phyloP scores from a whole-genome alignment of 1,140 invertebrate species.

The Agrypnia vestita region DNA sequence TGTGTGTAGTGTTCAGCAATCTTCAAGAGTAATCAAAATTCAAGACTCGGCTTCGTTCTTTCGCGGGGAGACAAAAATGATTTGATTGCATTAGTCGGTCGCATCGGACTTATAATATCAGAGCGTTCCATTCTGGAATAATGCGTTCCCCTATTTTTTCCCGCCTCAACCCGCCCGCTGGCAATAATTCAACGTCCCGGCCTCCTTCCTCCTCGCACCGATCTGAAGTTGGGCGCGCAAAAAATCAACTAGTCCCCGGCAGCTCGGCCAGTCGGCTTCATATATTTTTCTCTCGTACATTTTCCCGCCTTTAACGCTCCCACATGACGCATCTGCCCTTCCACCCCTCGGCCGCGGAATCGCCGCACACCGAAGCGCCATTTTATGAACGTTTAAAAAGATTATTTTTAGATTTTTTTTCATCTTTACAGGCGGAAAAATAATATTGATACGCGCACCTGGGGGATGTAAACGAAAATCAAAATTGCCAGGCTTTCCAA shows the following conservation, averaged over 20 bases:
- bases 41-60: too few species aligned
- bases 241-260: conserved; percentile 58
- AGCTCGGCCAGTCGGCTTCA: conserved; percentile 45
- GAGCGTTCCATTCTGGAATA: conserved; percentile 12
- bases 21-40: too few species aligned
- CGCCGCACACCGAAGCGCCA: too few species aligned
- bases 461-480: too few species aligned
- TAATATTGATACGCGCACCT: too few species aligned
- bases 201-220: conserved; percentile 19
- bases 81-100: conserved; percentile 12
- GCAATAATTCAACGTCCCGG: conserved; percentile 48
- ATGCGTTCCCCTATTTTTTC: conserved; percentile 24
- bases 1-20: too few species aligned
- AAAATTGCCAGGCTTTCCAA: too few species aligned
- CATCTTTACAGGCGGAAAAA: too few species aligned
- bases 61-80: not conserved
- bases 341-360: not conserved
- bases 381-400: too few species aligned
- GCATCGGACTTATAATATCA: conserved; percentile 4
- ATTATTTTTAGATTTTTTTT: too few species aligned
- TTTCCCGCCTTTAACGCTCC: conserved; percentile 58
- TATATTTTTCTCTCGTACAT: conserved; percentile 57
- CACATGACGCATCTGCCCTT: conserved; percentile 58
- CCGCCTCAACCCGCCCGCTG: conserved; percentile 19
- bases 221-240: conserved; percentile 33